Conservation (phyloP, 2,888 invertebrate genomes). For the Rutpela maculata region DNA sequence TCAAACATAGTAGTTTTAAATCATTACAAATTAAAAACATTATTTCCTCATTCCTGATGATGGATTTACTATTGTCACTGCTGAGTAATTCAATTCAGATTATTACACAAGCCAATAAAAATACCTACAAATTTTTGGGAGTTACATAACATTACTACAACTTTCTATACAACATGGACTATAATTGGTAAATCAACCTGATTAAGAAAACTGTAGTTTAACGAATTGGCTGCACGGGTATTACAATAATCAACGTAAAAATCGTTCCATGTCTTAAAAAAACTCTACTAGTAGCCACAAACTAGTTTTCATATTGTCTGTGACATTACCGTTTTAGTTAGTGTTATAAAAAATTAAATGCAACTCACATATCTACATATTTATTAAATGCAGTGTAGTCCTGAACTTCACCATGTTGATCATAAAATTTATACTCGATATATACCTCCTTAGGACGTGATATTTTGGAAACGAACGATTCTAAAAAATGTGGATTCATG, state of each 20-base stretch:
- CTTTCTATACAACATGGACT: neutral
- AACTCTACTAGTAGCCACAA: no score
- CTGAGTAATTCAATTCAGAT: no score
- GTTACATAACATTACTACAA: neutral
- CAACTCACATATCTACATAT: conserved; percentile 60
- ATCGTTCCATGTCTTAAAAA: no score
- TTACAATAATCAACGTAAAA: no score
- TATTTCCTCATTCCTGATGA: no score
- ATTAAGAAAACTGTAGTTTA: neutral
- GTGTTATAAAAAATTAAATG: neutral
- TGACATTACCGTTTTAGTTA: neutral
- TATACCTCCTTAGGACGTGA: conserved; percentile 60
- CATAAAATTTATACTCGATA: conserved; percentile 62
- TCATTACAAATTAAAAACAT: no score
- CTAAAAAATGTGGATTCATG: conserved; percentile 63
- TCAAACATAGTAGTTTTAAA: no score
- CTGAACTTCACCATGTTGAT: conserved; percentile 58
- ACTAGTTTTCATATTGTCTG: neutral
- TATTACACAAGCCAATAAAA: no score
- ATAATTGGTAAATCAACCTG: neutral
- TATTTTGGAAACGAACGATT: conserved; percentile 63
- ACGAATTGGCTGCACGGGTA: no score
- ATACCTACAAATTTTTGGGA: neutral
- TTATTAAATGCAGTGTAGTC: conserved; percentile 62
- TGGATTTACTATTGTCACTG: no score